phyloP scores from a whole-genome alignment of 2,888 invertebrate species.

The Anthrax anthrax region DNA sequence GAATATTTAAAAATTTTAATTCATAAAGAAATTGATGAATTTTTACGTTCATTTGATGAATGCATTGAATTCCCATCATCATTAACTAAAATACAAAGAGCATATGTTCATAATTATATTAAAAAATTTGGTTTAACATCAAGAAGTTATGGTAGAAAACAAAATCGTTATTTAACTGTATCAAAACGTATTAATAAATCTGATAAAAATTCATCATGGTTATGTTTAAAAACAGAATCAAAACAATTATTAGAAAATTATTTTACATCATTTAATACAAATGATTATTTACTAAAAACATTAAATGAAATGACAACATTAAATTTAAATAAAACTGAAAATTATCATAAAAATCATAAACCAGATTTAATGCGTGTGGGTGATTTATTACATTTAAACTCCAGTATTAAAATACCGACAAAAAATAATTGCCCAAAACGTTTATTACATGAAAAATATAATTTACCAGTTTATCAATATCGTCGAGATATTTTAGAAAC shows the following conservation, averaged over 20 bases:
- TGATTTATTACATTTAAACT: neutral
- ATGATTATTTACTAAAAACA: no score
- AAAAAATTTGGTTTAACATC: neutral
- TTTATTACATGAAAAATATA: neutral
- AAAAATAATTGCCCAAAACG: neutral
- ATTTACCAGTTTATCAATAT: slow-evolving; percentile 1
- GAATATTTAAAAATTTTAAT: neutral
- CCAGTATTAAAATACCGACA: neutral
- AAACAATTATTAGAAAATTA: neutral
- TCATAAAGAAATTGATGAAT: neutral
- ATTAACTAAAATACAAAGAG: neutral
- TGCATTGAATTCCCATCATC: slow-evolving; percentile 1
- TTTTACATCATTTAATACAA: neutral
- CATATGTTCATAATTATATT: slow-evolving; percentile 3
- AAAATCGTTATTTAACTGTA: slow-evolving; percentile 1
- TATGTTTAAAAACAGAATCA: neutral
- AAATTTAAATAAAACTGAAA: neutral
- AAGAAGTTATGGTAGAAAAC: neutral
- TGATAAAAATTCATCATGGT: neutral
- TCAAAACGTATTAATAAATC: slow-evolving; percentile 1
- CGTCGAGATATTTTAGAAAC: neutral
- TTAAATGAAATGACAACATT: neutral
- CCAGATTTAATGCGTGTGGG: neutral
- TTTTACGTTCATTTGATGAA: neutral
- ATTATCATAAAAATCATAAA: neutral